These are phyloP conservation scores for Erynnis tages DNA, from an alignment of 2,888 invertebrate genomes.

Conservation along the genomic window DNA sequence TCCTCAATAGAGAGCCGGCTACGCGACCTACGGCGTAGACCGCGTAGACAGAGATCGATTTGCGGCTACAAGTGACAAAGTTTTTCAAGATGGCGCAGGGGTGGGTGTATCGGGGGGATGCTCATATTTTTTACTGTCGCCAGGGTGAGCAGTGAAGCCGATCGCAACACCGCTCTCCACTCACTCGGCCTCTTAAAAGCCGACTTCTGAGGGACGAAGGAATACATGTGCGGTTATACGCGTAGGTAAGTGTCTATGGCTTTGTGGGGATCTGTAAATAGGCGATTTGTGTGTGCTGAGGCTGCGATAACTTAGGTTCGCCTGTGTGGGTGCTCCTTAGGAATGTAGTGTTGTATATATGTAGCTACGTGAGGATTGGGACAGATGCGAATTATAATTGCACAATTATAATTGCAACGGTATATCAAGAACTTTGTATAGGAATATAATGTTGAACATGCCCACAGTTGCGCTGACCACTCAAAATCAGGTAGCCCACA, in stretches of 20 bases:
- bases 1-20: constrained; percentile 33
- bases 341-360: not conserved
- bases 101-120: constrained; percentile 60
- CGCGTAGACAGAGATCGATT: constrained; percentile 76
- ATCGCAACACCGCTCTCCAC: constrained; percentile 80
- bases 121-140: constrained; percentile 81
- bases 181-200: constrained; percentile 79
- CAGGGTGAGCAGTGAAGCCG: constrained; percentile 79
- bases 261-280: constrained; percentile 45
- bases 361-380: no score
- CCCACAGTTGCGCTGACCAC: no score
- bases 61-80: constrained; percentile 78
- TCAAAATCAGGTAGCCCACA: no score
- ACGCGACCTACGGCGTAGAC: constrained; percentile 54
- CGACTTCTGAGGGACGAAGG: constrained; percentile 58
- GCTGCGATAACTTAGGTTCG: constrained; percentile 40
- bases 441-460: no score
- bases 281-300: constrained; percentile 45
- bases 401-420: no score
- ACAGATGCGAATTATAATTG: not conserved
- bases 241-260: constrained; percentile 60
- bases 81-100: constrained; percentile 77
- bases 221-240: constrained; percentile 57
- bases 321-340: constrained; percentile 24
- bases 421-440: no score